phyloP scores from a whole-genome alignment of 2,113 vertebrate species.

The Phoxinus phoxinus region DNA sequence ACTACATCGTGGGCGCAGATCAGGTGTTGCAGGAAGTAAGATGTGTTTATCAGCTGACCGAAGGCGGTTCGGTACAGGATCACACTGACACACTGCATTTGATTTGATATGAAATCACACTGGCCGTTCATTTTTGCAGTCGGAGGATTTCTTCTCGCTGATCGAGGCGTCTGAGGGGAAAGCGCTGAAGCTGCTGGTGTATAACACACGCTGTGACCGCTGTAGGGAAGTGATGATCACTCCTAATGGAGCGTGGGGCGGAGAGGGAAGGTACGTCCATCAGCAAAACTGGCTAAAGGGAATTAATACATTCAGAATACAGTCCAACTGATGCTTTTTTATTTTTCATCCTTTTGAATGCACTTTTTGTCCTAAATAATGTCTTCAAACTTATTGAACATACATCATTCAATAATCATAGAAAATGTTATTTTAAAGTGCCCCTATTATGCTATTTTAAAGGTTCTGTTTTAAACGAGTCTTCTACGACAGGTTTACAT shows the following conservation, averaged over 20 bases:
- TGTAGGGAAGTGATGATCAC: constrained; percentile 93
- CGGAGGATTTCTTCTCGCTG: constrained; percentile 93
- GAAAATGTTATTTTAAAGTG: too few relatives aligned
- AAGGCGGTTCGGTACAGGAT: background rate
- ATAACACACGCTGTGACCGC: constrained; percentile 83
- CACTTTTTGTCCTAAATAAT: too few relatives aligned
- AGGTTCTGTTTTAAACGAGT: too few relatives aligned
- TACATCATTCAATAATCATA: too few relatives aligned
- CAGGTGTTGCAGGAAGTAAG: constrained; percentile 94
- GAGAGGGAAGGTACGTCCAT: constrained; percentile 88
- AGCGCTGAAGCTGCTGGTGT: constrained; percentile 92
- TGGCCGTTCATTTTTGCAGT: constrained; percentile 71
- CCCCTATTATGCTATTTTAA: too few relatives aligned
- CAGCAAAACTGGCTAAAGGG: background rate
- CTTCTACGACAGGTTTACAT: too few relatives aligned
- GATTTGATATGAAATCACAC: background rate
- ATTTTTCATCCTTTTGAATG: background rate
- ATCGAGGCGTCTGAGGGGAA: constrained; percentile 92
- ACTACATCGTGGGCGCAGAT: constrained; percentile 93
- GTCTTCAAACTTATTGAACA: too few relatives aligned
- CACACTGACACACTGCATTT: background rate
- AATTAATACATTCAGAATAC: background rate
- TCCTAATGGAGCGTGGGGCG: constrained; percentile 94
- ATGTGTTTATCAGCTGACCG: background rate
- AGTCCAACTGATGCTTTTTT: background rate